These are phyloP conservation scores for Drosophila chauvacae DNA, from an alignment of 1,140 invertebrate genomes.

Conservation along the genomic window DNA sequence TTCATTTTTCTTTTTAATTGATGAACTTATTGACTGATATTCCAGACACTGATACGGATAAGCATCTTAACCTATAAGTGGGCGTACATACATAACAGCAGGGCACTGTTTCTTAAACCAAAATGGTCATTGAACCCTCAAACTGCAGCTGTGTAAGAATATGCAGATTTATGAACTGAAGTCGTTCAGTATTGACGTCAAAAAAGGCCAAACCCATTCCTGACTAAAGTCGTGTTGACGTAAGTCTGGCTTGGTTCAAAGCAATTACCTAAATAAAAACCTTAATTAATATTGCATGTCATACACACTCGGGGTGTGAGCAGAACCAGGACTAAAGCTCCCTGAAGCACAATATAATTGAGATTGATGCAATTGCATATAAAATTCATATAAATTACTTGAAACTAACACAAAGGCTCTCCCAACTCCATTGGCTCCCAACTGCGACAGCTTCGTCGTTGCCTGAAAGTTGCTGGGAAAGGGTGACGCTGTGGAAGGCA, in stretches of 20 bases:
- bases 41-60: slow-evolving; percentile 54
- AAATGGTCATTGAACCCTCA: slow-evolving; percentile 66
- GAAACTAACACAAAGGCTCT: slow-evolving; percentile 55
- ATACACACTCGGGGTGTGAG: slow-evolving; percentile 30
- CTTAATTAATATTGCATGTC: slow-evolving; percentile 80
- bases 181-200: slow-evolving; percentile 33
- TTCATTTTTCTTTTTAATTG: slow-evolving; percentile 65
- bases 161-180: slow-evolving; percentile 43
- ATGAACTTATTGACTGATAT: slow-evolving; percentile 66
- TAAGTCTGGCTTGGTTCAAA: slow-evolving; percentile 50
- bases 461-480: slow-evolving; percentile 37
- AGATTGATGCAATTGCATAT: slow-evolving; percentile 82
- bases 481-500: slow-evolving; percentile 10
- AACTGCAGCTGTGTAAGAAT: slow-evolving; percentile 28
- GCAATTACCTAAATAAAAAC: slow-evolving; percentile 79
- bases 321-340: slow-evolving; percentile 1
- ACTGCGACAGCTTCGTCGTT: slow-evolving; percentile 33
- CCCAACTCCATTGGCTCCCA: slow-evolving; percentile 21
- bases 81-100: slow-evolving; percentile 3
- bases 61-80: slow-evolving; percentile 59
- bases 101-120: slow-evolving; percentile 27
- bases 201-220: slow-evolving; percentile 20
- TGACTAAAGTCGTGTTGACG: slow-evolving; percentile 24
- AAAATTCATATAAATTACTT: slow-evolving; percentile 79
- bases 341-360: slow-evolving; percentile 67